These are phyloP conservation scores for Samia ricini DNA, from an alignment of 1,140 invertebrate genomes.

Conservation along the genomic window DNA sequence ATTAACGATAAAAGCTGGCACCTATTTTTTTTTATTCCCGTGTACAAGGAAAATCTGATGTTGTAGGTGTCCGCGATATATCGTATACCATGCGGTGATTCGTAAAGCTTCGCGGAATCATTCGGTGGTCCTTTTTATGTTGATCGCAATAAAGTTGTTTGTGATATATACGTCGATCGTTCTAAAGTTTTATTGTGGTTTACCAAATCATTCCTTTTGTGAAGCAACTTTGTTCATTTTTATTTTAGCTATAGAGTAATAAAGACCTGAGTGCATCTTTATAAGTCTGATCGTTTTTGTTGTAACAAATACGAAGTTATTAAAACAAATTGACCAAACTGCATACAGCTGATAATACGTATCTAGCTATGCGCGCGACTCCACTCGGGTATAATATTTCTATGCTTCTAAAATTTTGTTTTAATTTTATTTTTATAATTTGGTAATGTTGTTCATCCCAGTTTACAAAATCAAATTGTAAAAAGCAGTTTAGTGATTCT, in stretches of 20 bases:
- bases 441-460: too few species aligned
- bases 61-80: slow-evolving; percentile 7
- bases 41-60: neutral
- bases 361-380: too few species aligned
- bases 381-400: too few species aligned
- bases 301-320: too few species aligned
- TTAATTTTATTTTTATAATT: too few species aligned
- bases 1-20: slow-evolving; percentile 1
- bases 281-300: too few species aligned
- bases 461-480: too few species aligned
- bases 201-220: neutral
- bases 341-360: too few species aligned
- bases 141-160: neutral
- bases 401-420: too few species aligned
- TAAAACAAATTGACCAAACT: too few species aligned
- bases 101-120: slow-evolving; percentile 38
- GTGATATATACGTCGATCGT: neutral
- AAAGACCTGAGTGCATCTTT: neutral
- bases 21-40: slow-evolving; percentile 1
- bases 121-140: slow-evolving; percentile 29
- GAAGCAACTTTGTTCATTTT: neutral
- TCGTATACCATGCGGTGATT: slow-evolving; percentile 19
- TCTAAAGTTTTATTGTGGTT: neutral
- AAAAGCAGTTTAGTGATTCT: too few species aligned
- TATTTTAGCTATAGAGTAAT: neutral